Conservation (phyloP, 1,140 invertebrate species). For the Pseudoatta argentina region DNA sequence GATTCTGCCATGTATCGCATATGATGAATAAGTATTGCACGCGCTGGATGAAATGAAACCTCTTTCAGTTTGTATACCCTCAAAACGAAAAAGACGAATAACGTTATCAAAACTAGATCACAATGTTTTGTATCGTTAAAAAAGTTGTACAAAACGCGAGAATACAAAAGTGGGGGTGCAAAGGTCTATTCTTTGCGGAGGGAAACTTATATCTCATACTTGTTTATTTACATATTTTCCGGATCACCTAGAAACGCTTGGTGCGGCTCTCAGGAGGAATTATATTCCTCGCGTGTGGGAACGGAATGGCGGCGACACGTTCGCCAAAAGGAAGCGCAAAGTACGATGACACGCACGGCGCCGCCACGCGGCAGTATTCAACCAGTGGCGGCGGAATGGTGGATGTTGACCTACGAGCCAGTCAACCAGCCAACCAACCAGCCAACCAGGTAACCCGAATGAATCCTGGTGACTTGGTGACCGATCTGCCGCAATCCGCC, state of each 20-base stretch:
- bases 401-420: constrained; percentile 67
- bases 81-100: not conserved
- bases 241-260: not conserved
- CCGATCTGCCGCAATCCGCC: constrained; percentile 33
- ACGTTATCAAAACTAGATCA: constrained; percentile 32
- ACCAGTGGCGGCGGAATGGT: constrained; percentile 63
- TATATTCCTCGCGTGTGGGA: not conserved
- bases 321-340: constrained; percentile 36
- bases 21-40: constrained; percentile 42
- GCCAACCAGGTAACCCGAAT: constrained; percentile 17
- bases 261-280: constrained; percentile 65
- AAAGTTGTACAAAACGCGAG: not conserved
- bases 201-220: too few relatives aligned
- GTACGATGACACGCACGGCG: constrained; percentile 56
- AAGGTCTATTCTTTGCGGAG: not conserved
- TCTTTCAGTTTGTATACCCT: not conserved
- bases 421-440: constrained; percentile 18
- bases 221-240: not conserved
- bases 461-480: constrained; percentile 48
- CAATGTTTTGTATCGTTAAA: constrained; percentile 6
- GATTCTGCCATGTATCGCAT: constrained; percentile 29
- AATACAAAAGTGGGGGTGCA: not conserved
- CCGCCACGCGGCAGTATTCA: constrained; percentile 65
- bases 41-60: constrained; percentile 1
- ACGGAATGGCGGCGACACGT: not conserved